Conservation (phyloP, 2,113 vertebrate genomes). For the Camelus bactrianus region DNA sequence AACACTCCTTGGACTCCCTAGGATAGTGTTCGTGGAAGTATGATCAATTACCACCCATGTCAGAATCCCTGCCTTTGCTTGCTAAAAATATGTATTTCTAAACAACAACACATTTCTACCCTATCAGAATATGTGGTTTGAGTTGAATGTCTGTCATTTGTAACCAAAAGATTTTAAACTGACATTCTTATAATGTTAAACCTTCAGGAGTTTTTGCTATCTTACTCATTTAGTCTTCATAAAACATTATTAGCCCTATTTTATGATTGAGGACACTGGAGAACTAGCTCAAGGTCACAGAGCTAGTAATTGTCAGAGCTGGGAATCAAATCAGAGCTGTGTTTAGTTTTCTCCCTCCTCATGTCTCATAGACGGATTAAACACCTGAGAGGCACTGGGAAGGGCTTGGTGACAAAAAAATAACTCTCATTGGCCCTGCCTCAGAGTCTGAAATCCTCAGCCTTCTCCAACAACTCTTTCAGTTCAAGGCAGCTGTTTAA, state of each 20-base stretch:
- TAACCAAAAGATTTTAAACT: background rate
- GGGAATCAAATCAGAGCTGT: slow-evolving; percentile 48
- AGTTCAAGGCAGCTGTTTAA: slow-evolving; percentile 74
- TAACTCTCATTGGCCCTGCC: background rate
- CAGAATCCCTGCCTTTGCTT: background rate
- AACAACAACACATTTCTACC: background rate
- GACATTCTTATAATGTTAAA: background rate
- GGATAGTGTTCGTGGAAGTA: background rate
- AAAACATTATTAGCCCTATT: background rate
- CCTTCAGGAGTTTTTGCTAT: background rate
- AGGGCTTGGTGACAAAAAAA: slow-evolving; percentile 19
- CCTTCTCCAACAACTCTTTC: background rate
- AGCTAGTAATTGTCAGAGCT: slow-evolving; percentile 31
- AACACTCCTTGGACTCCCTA: background rate
- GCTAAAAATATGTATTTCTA: background rate
- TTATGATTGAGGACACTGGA: slow-evolving; percentile 10
- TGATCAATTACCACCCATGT: background rate
- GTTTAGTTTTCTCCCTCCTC: slow-evolving; percentile 42
- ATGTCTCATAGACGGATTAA: slow-evolving; percentile 40
- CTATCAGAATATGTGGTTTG: background rate
- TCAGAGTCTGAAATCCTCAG: slow-evolving; percentile 34
- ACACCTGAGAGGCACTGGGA: slow-evolving; percentile 40
- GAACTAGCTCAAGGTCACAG: slow-evolving; percentile 15
- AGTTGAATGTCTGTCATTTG: slow-evolving; percentile 26
- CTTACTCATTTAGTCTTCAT: background rate